These are phyloP conservation scores for Ceratotherium simum DNA, from an alignment of 2,113 vertebrate genomes.

Conservation along the genomic window DNA sequence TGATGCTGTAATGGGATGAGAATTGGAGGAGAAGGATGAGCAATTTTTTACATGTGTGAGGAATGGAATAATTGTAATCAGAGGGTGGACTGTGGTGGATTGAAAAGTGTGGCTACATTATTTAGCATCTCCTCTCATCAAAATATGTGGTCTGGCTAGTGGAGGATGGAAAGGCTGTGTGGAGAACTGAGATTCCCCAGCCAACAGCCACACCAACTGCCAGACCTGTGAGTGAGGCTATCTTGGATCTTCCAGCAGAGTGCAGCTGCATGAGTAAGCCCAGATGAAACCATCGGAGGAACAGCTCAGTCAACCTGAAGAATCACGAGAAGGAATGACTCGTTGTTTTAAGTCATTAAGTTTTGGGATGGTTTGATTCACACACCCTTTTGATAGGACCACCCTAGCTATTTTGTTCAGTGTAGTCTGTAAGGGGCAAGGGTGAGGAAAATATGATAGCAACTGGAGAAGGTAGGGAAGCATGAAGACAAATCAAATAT, in stretches of 20 bases:
- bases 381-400: background rate
- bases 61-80: background rate
- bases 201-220: background rate
- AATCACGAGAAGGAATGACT: background rate
- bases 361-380: background rate
- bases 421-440: background rate
- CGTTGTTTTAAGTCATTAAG: background rate
- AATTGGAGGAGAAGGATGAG: background rate
- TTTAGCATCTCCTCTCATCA: background rate
- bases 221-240: background rate
- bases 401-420: background rate
- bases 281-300: background rate
- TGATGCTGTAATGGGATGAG: background rate
- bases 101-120: background rate
- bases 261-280: background rate
- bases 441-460: background rate
- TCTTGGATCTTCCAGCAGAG: background rate
- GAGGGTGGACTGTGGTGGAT: background rate
- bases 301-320: background rate
- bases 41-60: background rate
- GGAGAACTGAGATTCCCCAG: background rate
- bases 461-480: background rate
- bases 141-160: background rate
- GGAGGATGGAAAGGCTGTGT: background rate
- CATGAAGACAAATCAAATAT: background rate